Evolutionary conservation across 2,797 vertebrate genomes (phyloP).

Genomic region (Eulemur albifrons): DNA sequence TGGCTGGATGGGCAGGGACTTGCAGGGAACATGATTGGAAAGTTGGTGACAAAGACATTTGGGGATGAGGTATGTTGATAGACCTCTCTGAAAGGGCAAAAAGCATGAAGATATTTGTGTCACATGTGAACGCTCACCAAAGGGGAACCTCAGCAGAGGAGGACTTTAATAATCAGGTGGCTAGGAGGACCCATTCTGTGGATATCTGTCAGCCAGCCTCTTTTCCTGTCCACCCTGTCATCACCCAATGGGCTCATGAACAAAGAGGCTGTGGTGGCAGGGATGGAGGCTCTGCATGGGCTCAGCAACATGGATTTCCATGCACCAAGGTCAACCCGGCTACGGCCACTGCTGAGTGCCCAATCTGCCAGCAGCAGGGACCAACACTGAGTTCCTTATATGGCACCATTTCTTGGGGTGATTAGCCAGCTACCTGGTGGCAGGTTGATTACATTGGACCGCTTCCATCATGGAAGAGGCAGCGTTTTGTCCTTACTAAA

Average conservation of each 20-base stretch:
- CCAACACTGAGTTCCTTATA: not conserved
- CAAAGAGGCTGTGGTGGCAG: not conserved
- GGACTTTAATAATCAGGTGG: not conserved
- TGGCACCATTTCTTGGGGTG: not conserved
- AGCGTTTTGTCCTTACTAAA: not conserved
- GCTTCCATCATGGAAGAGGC: not conserved
- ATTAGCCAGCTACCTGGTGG: not conserved
- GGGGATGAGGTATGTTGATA: not conserved
- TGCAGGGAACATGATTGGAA: not conserved
- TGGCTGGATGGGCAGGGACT: not conserved
- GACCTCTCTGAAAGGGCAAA: not conserved
- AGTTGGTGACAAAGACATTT: not conserved
- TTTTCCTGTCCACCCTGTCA: not conserved
- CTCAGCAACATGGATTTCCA: not conserved
- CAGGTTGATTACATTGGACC: not conserved
- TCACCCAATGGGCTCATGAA: not conserved
- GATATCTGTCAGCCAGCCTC: not conserved
- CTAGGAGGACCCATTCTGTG: not conserved
- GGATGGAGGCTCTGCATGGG: not conserved
- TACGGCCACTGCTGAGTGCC: not conserved
- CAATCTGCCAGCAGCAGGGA: not conserved
- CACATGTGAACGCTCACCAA: not conserved
- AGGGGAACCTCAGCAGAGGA: not conserved
- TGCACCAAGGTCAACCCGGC: not conserved
- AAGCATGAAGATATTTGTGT: not conserved